A percentile compares a stretch with the other conserved stretches of the same genome.
phyloP scores from a whole-genome alignment of 2,113 vertebrate species.

The Mesitornis unicolor region DNA sequence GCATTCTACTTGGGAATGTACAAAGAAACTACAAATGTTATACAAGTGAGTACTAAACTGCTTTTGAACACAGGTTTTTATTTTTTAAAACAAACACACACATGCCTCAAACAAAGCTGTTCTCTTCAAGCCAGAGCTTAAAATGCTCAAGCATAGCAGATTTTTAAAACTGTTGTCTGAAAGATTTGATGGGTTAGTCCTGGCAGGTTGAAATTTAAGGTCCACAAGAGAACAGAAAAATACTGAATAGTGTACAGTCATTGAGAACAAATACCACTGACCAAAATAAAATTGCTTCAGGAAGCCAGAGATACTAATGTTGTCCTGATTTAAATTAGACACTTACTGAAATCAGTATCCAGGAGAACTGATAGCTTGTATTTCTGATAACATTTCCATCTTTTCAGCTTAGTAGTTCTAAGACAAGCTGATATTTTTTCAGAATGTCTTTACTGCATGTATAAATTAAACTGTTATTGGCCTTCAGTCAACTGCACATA shows the following conservation, averaged over 20 bases:
- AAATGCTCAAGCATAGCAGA: background rate
- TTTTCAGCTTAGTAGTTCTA: background rate
- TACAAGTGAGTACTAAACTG: background rate
- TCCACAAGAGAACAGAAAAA: background rate
- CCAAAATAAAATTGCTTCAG: background rate
- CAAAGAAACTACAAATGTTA: background rate
- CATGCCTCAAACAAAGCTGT: background rate
- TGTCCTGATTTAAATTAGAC: background rate
- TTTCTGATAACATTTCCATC: background rate
- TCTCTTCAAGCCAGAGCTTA: background rate
- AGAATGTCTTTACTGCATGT: background rate
- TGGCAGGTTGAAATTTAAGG: background rate
- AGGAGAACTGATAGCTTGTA: background rate
- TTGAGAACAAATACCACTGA: background rate
- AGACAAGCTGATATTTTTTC: background rate
- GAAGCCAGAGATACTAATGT: background rate
- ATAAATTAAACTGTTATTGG: background rate
- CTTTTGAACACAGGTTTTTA: background rate
- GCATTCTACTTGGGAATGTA: background rate
- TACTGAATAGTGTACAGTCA: background rate
- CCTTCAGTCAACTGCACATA: background rate
- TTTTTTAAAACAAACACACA: background rate
- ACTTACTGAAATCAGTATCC: background rate
- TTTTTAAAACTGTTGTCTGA: background rate
- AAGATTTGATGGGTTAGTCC: background rate